Conservation (phyloP, 2,888 invertebrate species). For the Adela reaumurella region DNA sequence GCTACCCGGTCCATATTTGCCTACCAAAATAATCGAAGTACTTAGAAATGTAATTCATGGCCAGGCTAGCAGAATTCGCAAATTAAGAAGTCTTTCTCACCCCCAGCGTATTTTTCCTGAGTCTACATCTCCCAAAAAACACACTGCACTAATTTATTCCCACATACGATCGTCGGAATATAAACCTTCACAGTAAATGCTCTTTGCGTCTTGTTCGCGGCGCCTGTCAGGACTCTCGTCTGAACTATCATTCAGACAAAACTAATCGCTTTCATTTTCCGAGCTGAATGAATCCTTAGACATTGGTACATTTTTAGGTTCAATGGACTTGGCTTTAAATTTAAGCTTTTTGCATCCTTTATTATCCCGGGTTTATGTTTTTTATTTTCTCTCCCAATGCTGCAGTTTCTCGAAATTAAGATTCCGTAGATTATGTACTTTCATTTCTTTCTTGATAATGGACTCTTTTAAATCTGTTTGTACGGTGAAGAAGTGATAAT, state of each 20-base stretch:
- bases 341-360: not conserved
- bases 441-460: not conserved
- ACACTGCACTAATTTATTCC: too few relatives aligned
- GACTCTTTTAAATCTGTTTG: not conserved
- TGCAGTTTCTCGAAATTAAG: slow-evolving; percentile 1
- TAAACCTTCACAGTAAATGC: slow-evolving; percentile 1
- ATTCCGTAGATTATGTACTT: not conserved
- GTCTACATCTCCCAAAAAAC: not conserved
- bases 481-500: not conserved
- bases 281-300: not conserved
- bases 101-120: not conserved
- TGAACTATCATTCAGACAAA: slow-evolving; percentile 1
- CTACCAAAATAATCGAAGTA: not conserved
- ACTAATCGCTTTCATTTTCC: not conserved
- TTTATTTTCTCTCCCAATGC: not conserved
- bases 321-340: not conserved
- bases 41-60: not conserved
- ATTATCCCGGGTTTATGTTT: not conserved
- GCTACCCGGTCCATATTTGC: slow-evolving; percentile 1
- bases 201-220: not conserved
- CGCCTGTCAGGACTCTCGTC: slow-evolving; percentile 1
- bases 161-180: not conserved
- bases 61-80: not conserved
- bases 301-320: not conserved
- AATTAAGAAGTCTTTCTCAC: not conserved